A percentile compares a stretch with the other conserved stretches of the same genome.
These are phyloP conservation scores for Drosophila aff. DNA, from an alignment of 1,140 invertebrate genomes.

Conservation along the genomic window DNA sequence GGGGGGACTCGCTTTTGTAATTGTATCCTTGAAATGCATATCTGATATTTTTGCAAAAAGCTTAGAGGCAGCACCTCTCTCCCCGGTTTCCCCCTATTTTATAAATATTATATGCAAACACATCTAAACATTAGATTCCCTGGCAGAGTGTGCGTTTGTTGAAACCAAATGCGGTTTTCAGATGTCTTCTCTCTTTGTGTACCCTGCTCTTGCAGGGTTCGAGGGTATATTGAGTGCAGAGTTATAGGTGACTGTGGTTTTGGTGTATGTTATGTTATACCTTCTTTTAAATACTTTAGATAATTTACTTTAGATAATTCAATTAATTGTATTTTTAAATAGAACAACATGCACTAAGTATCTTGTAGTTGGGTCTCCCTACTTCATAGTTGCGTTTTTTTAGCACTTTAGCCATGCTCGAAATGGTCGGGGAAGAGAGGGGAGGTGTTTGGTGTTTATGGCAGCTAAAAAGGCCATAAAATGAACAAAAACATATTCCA, in stretches of 20 bases:
- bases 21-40: constrained; percentile 79
- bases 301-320: too few relatives aligned
- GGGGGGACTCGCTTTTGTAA: constrained; percentile 60
- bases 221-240: neutral
- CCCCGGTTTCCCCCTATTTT: constrained; percentile 38
- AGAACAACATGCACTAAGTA: neutral
- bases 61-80: constrained; percentile 39
- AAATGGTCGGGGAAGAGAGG: neutral
- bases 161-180: constrained; percentile 75
- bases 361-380: neutral
- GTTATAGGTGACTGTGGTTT: too few relatives aligned
- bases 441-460: constrained; percentile 70
- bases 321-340: neutral
- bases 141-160: constrained; percentile 53
- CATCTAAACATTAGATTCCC: constrained; percentile 54
- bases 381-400: constrained; percentile 19
- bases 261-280: neutral
- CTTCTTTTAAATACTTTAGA: too few relatives aligned
- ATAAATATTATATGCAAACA: constrained; percentile 63
- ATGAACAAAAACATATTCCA: constrained; percentile 78
- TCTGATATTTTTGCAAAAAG: constrained; percentile 76
- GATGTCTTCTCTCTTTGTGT: constrained; percentile 50
- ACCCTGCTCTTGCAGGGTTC: neutral
- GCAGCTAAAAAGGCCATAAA: constrained; percentile 81
- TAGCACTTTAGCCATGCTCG: constrained; percentile 52